Base-by-base conservation (phyloP, 1,140 invertebrate species). In the Brachionus sp. region DNA sequence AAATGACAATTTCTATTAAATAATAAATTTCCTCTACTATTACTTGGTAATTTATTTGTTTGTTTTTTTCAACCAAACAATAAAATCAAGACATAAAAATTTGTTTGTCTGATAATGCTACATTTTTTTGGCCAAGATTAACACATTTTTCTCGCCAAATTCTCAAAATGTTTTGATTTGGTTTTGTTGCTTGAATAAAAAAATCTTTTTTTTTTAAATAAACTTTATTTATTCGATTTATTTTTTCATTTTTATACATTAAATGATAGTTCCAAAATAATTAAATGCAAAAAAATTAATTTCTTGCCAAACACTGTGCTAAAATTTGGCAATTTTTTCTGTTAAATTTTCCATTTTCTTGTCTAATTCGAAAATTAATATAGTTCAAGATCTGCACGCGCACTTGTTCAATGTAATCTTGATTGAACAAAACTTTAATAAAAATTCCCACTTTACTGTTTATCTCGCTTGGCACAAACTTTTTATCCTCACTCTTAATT, bases 401-500 rank as follows among this genome's bases (percentile, higher is more conserved):
- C 3, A 19, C 16, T 4, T 9, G 2, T 12, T n/a, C 16, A 7
- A 39, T 13, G 19, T 37, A 42, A 6, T 35, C 13, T 19, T 70
- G 33, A 7, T 2, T 6, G 2, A 70, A 7, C 9, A 70, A n/a
- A 10, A 0, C 12, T 5, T 39, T 19, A 2, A 70, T 16, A n/a
- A 70, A 16, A 6, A 37, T 16, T 12, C 6, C 12, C 16, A 75
- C 12, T 23, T 75, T 75, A 0, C 46, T 39, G 23, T 1, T 25
- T 3, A 75, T 46, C 44, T 75, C 70, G 7, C 37, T 46, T 19
- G 70, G 70, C 39, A 44, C 44, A 75, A 25, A 75, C 12, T 46
- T 25, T 75, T 75, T 75, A 44, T 75, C 70, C 12, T 75, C 70
- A 46, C 70, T 75, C 25, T 75, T 75, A 13, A 75, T 25, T 7